These are phyloP conservation scores for Lutraria lutraria DNA, from an alignment of 2,888 invertebrate species.

Conservation along the genomic window DNA sequence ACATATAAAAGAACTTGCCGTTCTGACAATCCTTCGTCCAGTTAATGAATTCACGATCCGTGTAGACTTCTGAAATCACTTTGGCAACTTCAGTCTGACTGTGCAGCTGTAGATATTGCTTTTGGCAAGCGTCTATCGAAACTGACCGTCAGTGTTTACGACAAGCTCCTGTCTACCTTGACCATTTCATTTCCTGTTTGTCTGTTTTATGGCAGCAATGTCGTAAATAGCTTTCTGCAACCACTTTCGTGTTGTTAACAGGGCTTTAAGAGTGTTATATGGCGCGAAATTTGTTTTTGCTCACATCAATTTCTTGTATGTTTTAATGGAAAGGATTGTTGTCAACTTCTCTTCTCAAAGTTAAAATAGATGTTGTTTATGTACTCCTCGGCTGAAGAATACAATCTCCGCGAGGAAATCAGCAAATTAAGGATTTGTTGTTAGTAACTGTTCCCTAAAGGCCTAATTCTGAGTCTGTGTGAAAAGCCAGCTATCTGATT, in stretches of 20 bases:
- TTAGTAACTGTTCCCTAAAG: not conserved
- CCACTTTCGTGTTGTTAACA: conserved; percentile 7
- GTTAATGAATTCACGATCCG: conserved; percentile 2
- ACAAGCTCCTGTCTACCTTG: conserved; percentile 22
- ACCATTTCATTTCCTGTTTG: conserved; percentile 25
- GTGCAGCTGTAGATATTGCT: conserved; percentile 12
- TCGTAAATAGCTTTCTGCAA: not conserved
- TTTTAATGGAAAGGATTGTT: conserved; percentile 14
- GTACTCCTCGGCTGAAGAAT: not conserved
- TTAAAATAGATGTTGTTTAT: conserved; percentile 18
- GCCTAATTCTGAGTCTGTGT: not conserved
- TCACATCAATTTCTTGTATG: not conserved
- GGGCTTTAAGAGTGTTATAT: not conserved
- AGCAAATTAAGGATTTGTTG: conserved; percentile 16
- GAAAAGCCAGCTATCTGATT: conserved; percentile 16
- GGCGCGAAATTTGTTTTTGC: not conserved
- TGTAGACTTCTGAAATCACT: conserved; percentile 14
- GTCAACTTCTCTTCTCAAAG: not conserved
- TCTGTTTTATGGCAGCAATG: conserved; percentile 18
- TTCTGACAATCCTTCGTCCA: not conserved
- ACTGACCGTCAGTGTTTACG: not conserved
- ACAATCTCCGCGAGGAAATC: not conserved
- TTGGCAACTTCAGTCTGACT: not conserved
- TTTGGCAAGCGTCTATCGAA: conserved; percentile 12
- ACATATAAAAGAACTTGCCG: too few species aligned